Evolutionary conservation across 2,888 invertebrate species (phyloP), one percentile per base, ranked within the genome.

Genomic region (Dugesia japonica): DNA sequence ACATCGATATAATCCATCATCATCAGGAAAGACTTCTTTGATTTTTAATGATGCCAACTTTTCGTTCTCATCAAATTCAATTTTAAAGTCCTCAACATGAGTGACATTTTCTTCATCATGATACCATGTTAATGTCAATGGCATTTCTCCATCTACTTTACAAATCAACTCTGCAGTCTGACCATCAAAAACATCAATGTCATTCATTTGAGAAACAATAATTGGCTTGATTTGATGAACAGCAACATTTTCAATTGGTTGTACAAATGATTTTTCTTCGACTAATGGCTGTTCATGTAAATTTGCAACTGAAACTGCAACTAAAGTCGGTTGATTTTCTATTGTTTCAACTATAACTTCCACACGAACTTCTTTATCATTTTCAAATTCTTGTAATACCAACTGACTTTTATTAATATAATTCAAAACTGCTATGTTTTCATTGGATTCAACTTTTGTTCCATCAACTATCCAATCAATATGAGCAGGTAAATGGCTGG

Each of bases 1-100:
- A 83, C 94, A 94, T 84, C 56, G 73, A 72, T 83, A 83, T 77
- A 82, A 81, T 1, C 84, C 84, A 75, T 82, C 82, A 75, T 84
- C 84, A 77, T 84, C 84, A 9, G 84, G 84, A 81, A 84, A 82
- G 23, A 83, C 83, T 78, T 84, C 84, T 17, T 83, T 83, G 77
- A 84, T 84, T 28, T 83, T 80, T n/a, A 84, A 80, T 77, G 81
- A 81, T 17, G 82, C 81, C 72, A 81, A 81, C 28, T 84, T 84
- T 26, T 82, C 82, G 38, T 82, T 81, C 28, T 81, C 81, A 79
- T 83, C 82, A 79, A 82, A 84, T 28, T 81, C 82, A 76, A 84
- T 82, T 76, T 83, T 83, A 80, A 82, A 84, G 76, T 84, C 84
- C 74, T 84, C 84, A 79, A 82, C 81, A 26, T 83, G 81, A 79